Evolutionary conservation across 2,888 invertebrate genomes (phyloP).

Genomic region (Synanthedon vespiformis): DNA sequence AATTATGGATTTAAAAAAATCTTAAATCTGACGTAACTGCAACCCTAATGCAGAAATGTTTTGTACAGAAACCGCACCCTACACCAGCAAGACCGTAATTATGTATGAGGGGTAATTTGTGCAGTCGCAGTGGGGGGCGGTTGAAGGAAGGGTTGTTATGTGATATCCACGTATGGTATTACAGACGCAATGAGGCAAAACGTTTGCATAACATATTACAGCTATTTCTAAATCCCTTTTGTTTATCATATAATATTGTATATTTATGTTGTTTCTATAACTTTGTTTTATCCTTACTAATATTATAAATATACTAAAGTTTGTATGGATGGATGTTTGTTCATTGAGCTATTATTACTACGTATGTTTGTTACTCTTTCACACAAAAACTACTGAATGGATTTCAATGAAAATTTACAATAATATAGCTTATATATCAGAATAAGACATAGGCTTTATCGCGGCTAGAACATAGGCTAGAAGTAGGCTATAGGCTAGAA

Average conservation of each 20-base stretch:
- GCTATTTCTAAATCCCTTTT: neutral
- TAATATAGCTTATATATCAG: too few relatives aligned
- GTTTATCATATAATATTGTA: neutral
- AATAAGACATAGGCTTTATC: too few relatives aligned
- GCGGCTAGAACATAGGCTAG: too few relatives aligned
- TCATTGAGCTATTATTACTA: too few relatives aligned
- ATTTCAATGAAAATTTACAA: too few relatives aligned
- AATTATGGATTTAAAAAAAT: constrained; percentile 12
- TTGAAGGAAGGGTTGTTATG: constrained; percentile 42
- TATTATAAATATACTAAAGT: too few relatives aligned
- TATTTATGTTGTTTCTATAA: too few relatives aligned
- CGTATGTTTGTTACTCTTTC: too few relatives aligned
- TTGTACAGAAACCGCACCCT: constrained; percentile 30
- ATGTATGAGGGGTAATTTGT: constrained; percentile 47
- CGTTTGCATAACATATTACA: neutral
- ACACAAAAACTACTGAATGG: too few relatives aligned
- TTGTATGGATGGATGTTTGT: too few relatives aligned
- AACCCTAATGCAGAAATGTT: constrained; percentile 25
- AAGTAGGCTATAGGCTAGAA: too few relatives aligned
- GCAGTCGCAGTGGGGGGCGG: constrained; percentile 46
- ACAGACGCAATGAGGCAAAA: neutral
- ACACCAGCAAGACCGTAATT: constrained; percentile 32
- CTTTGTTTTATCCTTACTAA: too few relatives aligned
- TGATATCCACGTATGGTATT: constrained; percentile 3
- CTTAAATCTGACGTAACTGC: constrained; percentile 15